Evolutionary conservation across 2,888 invertebrate genomes (phyloP).

Genomic region (Lithophane semibrunnea): DNA sequence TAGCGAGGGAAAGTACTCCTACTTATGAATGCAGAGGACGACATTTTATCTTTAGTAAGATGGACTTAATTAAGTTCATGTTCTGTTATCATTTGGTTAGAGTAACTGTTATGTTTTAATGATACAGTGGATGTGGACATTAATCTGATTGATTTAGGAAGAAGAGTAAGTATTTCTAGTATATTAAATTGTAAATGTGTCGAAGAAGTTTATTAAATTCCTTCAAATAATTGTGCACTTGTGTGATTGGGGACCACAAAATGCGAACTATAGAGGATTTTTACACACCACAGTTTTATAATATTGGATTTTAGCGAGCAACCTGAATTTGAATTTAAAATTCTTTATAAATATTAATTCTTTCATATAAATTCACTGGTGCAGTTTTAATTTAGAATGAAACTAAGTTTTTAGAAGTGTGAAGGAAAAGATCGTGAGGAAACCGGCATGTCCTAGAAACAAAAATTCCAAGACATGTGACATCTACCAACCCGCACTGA

Average conservation of each 20-base stretch:
- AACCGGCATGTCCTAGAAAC: too few relatives aligned
- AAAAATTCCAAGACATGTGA: too few relatives aligned
- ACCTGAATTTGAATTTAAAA: constrained; percentile 11
- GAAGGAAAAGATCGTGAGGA: too few relatives aligned
- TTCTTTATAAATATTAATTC: background rate
- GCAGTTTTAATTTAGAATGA: background rate
- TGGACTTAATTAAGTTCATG: constrained; percentile 64
- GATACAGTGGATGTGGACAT: background rate
- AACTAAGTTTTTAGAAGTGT: background rate
- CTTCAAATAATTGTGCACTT: background rate
- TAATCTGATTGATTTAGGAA: constrained; percentile 12
- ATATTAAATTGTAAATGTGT: background rate
- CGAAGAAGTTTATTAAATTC: background rate
- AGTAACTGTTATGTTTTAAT: constrained; percentile 18
- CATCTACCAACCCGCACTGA: too few relatives aligned
- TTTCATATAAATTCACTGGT: constrained; percentile 3
- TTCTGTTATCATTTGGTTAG: constrained; percentile 41
- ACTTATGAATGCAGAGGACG: constrained; percentile 71
- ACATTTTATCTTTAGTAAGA: constrained; percentile 71
- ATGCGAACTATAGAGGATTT: background rate
- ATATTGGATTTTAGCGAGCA: background rate
- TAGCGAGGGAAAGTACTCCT: constrained; percentile 80
- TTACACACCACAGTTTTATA: background rate
- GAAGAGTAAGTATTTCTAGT: background rate
- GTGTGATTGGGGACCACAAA: background rate